phyloP scores from a whole-genome alignment of 1,140 invertebrate genomes.

The Papilio glaucus region DNA sequence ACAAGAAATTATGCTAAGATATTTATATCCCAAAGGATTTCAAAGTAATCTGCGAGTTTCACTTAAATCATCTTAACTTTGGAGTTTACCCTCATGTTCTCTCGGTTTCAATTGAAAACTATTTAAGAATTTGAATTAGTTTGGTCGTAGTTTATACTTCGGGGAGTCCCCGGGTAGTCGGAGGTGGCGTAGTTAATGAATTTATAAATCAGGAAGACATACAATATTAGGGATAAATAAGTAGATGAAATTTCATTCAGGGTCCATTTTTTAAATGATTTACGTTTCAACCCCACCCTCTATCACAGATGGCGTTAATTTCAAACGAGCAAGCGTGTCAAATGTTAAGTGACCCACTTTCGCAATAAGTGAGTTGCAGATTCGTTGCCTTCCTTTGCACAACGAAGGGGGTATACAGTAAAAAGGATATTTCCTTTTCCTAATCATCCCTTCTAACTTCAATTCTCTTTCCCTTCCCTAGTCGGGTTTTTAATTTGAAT shows the following conservation, averaged over 20 bases:
- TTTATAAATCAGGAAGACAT: background rate
- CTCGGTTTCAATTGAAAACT: constrained; percentile 6
- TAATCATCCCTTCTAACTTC: too few relatives aligned
- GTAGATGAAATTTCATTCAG: too few relatives aligned
- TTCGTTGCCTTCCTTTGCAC: too few relatives aligned
- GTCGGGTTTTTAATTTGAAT: constrained; percentile 3
- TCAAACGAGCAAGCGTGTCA: too few relatives aligned
- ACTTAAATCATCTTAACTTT: constrained; percentile 5
- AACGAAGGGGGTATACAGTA: too few relatives aligned
- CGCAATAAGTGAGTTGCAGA: too few relatives aligned
- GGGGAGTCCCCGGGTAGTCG: background rate
- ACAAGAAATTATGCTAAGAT: background rate
- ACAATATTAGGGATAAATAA: background rate
- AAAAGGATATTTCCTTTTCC: too few relatives aligned
- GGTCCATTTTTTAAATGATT: too few relatives aligned
- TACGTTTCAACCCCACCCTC: too few relatives aligned
- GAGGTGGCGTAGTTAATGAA: background rate
- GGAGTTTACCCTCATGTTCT: background rate
- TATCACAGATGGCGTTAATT: too few relatives aligned
- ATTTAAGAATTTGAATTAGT: constrained; percentile 2
- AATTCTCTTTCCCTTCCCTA: too few relatives aligned
- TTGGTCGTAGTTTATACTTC: background rate
- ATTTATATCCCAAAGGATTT: background rate
- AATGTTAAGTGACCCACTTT: too few relatives aligned
- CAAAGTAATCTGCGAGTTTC: background rate